Percentiles rank a stretch among this genome's conserved stretches.
Conservation (phyloP, 2,888 invertebrate species). For the Anaspis maculata region DNA sequence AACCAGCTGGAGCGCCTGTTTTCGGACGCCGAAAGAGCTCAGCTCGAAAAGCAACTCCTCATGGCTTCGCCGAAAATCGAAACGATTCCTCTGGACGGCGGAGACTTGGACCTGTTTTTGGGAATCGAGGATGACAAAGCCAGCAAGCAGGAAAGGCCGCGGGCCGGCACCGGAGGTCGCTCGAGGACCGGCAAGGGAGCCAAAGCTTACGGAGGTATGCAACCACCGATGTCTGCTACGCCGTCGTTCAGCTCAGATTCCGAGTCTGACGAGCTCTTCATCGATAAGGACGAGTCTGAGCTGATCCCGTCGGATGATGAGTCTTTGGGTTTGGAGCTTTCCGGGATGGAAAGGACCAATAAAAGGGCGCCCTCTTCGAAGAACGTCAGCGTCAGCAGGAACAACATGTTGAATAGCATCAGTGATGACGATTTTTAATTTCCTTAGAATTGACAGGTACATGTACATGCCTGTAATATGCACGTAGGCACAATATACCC, state of each 20-base stretch:
- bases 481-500: too few relatives aligned
- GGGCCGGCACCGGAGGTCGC: conserved; percentile 52
- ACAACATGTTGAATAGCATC: conserved; percentile 6
- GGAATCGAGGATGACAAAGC: conserved; percentile 18
- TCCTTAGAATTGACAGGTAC: too few relatives aligned
- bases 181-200: neutral
- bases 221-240: conserved; percentile 31
- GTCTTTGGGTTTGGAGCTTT: conserved; percentile 36
- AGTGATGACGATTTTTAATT: conserved; percentile 13
- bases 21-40: conserved; percentile 68
- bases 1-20: conserved; percentile 82
- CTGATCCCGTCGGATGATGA: conserved; percentile 39
- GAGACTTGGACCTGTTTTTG: conserved; percentile 26
- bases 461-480: too few relatives aligned
- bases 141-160: conserved; percentile 40
- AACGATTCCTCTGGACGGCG: conserved; percentile 42
- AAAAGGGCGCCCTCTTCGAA: conserved; percentile 30
- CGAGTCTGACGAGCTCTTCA: conserved; percentile 38
- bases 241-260: conserved; percentile 36
- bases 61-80: conserved; percentile 50
- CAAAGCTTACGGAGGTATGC: conserved; percentile 31
- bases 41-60: conserved; percentile 65
- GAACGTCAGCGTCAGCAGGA: neutral
- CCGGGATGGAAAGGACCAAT: conserved; percentile 25
- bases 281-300: conserved; percentile 40